Evolutionary conservation across 53 echinoderm and acorn worm species (phyloP).

Genomic region (Mesocentrotus franciscanus): DNA sequence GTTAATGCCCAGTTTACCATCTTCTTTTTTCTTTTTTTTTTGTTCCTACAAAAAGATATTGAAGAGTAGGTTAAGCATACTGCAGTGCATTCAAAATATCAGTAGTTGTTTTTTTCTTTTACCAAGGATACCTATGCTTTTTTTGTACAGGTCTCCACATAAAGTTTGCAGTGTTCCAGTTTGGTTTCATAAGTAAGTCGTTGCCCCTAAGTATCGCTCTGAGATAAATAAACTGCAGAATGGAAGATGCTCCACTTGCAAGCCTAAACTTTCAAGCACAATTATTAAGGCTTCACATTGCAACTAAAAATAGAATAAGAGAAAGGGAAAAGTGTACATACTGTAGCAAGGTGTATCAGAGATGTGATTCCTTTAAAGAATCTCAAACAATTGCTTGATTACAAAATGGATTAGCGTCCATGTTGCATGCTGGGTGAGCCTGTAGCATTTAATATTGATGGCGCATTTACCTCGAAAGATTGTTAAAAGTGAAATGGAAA

Average conservation of each 20-base stretch:
- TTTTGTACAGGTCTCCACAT: neutral
- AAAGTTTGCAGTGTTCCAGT: neutral
- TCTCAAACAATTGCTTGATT: neutral
- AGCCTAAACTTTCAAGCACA: constrained; percentile 23
- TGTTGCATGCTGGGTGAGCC: neutral
- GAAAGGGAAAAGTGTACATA: neutral
- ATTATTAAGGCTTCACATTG: neutral
- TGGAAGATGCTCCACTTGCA: neutral
- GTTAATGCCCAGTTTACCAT: too few relatives aligned
- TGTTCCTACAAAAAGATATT: too few relatives aligned
- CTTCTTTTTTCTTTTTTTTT: too few relatives aligned
- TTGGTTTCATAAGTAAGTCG: neutral
- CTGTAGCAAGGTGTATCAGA: constrained; percentile 17
- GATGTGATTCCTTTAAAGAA: constrained; percentile 26
- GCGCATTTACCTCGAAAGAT: neutral
- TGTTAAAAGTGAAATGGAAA: neutral
- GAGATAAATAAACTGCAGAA: neutral
- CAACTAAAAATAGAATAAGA: constrained; percentile 35
- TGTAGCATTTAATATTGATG: neutral
- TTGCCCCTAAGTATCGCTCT: neutral
- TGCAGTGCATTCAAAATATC: too few relatives aligned
- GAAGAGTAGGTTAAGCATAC: too few relatives aligned
- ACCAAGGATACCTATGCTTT: too few relatives aligned
- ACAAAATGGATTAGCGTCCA: constrained; percentile 11
- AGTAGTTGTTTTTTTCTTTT: too few relatives aligned